These are phyloP conservation scores for Eurystomus glaucurus DNA, from an alignment of 2,797 vertebrate species.

Conservation along the genomic window DNA sequence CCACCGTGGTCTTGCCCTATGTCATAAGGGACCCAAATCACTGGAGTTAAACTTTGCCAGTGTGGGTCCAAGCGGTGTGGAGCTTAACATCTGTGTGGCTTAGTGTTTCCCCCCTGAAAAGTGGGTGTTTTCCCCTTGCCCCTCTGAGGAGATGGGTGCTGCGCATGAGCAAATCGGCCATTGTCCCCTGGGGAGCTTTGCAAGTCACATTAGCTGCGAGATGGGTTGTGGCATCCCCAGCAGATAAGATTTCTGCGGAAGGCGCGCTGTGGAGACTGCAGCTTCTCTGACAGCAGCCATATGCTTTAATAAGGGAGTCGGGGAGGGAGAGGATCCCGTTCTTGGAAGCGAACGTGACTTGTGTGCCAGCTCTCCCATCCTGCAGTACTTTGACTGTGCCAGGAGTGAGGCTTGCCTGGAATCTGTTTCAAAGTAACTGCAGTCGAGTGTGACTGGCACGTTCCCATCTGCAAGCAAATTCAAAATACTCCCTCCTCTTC, in stretches of 20 bases:
- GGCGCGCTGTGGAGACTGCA: background rate
- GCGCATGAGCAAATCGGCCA: fast-evolving
- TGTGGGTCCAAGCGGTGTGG: background rate
- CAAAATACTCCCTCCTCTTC: background rate
- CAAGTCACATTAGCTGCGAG: background rate
- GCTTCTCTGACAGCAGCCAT: background rate
- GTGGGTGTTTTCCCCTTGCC: background rate
- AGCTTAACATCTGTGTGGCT: background rate
- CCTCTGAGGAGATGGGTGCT: background rate
- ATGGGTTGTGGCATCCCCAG: background rate
- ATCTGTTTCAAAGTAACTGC: background rate
- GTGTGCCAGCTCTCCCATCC: conserved; percentile 31
- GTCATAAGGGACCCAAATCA: background rate
- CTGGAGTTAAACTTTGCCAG: background rate
- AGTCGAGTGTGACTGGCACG: background rate
- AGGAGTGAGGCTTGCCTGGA: background rate
- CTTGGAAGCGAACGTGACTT: conserved; percentile 1
- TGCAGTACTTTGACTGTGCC: conserved; percentile 32
- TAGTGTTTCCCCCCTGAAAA: background rate
- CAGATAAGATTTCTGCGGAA: background rate
- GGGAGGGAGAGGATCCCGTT: conserved; percentile 2
- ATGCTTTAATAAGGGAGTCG: background rate
- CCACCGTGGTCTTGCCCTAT: fast-evolving
- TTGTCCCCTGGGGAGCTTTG: background rate
- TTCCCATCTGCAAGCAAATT: conserved; percentile 5